Percentiles rank a stretch among this genome's conserved stretches.
These are phyloP conservation scores for Danaus melanippus DNA, from an alignment of 1,140 invertebrate genomes.

Conservation along the genomic window DNA sequence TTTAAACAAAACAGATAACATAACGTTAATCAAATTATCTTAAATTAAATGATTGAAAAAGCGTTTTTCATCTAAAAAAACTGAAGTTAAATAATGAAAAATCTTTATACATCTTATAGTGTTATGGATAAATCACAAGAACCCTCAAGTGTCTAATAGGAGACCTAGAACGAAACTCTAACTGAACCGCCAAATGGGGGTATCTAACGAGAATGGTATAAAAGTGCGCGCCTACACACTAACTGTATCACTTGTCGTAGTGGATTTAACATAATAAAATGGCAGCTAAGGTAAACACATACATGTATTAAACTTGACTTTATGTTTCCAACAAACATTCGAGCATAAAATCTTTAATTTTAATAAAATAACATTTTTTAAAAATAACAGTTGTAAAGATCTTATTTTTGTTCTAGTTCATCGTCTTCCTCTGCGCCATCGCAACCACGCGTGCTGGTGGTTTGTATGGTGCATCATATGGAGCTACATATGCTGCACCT, in stretches of 20 bases:
- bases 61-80: too few relatives aligned
- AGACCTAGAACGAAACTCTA: slow-evolving; percentile 17
- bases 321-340: background rate
- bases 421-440: slow-evolving; percentile 59
- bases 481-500: slow-evolving; percentile 25
- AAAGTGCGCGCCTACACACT: slow-evolving; percentile 42
- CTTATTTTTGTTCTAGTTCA: slow-evolving; percentile 37
- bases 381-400: background rate
- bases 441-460: slow-evolving; percentile 45
- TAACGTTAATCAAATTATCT: too few relatives aligned
- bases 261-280: slow-evolving; percentile 61
- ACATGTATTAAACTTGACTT: slow-evolving; percentile 1
- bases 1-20: too few relatives aligned
- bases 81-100: too few relatives aligned
- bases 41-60: too few relatives aligned
- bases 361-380: slow-evolving; percentile 7
- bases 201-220: slow-evolving; percentile 50
- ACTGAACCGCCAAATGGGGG: slow-evolving; percentile 37
- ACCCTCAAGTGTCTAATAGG: slow-evolving; percentile 9
- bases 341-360: slow-evolving; percentile 5
- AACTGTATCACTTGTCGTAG: slow-evolving; percentile 56
- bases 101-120: too few relatives aligned
- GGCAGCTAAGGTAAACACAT: slow-evolving; percentile 27
- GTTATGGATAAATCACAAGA: too few relatives aligned
- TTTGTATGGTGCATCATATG: slow-evolving; percentile 35